Base-by-base conservation (phyloP, 1,140 invertebrate genomes). In the Cherax destructor region DNA sequence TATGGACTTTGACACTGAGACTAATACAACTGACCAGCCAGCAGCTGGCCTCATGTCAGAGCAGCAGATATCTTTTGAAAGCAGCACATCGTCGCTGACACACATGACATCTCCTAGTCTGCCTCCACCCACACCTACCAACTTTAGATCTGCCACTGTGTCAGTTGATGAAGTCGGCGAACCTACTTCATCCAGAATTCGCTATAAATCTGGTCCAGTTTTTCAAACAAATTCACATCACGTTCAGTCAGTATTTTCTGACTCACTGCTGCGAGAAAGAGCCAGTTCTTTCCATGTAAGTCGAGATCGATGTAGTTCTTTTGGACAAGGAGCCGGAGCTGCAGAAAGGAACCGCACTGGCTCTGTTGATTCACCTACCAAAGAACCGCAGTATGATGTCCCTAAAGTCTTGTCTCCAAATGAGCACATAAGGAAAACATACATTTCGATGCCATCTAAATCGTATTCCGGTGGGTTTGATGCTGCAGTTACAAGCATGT, bases 291-390 rank as follows among this genome's bases (percentile, higher is more conserved):
- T 92, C 49, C 88, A 92, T 50, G 89, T 90, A 16, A 83, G 86
- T 65, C 79, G 90, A 47, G 92, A 92, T 52, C 65, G 92, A 18
- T 92, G 87, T n/a, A 85, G 90, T 52, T 83, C 79, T 47, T 86
- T 91, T 61, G 79, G 85, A 47, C 84, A 81, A 49, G 56, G 65
- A 4, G 49, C 78, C 6, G 49, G 30, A 30, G 69, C 30, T 47
- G 41, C 86, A 24, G 88, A 92, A 61, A 87, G 90, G 21, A 93
- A 91, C 49, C 74, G 93, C 50, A 83, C 93, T 50, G 92, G 88
- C 4, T 93, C 92, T 4, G 80, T 93, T 18, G 92, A 93, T 61
- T 93, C 91, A 59, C 92, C 88, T 4, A 91, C 93, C 18, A 92
- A 92, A 49, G 84, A 92, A 16, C 83, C 84, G n/a, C 61, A 74